Base-by-base conservation (phyloP, 2,888 invertebrate genomes). In the Polyommatus iphigenia region DNA sequence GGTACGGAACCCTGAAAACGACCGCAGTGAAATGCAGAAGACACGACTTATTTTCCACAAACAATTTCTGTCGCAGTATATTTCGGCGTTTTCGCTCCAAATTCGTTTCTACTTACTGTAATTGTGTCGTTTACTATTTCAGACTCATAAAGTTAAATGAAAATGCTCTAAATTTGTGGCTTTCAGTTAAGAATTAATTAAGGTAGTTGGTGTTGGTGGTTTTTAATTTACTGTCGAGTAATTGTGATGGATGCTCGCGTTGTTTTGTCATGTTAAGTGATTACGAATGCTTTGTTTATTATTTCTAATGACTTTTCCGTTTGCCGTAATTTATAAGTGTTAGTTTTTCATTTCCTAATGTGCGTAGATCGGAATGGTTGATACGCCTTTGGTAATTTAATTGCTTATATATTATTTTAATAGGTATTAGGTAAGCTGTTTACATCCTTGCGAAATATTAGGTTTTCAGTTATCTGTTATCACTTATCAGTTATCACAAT, bases 61-160 rank as follows among this genome's bases (percentile, higher is more conserved):
- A 24, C 29, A 54, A 54, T 54, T 54, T 54, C 29, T 6, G 29
- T 67, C 67, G 29, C 29, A 15, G 24, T 32, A 67, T 75, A 54
- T 29, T 75, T 75, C 79, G 77, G 82, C 85, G 83, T 85, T 87
- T 85, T 78, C 85, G 80, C 84, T 83, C 85, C 85, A 84, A 87
- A 83, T 87, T 86, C 82, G 82, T 83, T 80, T 81, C 83, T 83
- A 87, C 86, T 87, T 85, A 83, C 83, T 84, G 83, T 87, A 87
- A 87, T 87, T 86, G 83, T 82, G 86, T 83, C 82, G 82, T 86
- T 87, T 83, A 85, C 83, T 86, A 83, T 85, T 87, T 86, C 87
- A 83, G 86, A 84, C 80, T 85, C 87, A 87, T 89, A 86, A 87
- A 89, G 84, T 78, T 80, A 80, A 83, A 79, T 80, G 80, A 78